Percentiles rank a stretch among this genome's conserved stretches.
These are phyloP conservation scores for Florisuga fusca DNA, from an alignment of 2,797 vertebrate species.

Conservation along the genomic window DNA sequence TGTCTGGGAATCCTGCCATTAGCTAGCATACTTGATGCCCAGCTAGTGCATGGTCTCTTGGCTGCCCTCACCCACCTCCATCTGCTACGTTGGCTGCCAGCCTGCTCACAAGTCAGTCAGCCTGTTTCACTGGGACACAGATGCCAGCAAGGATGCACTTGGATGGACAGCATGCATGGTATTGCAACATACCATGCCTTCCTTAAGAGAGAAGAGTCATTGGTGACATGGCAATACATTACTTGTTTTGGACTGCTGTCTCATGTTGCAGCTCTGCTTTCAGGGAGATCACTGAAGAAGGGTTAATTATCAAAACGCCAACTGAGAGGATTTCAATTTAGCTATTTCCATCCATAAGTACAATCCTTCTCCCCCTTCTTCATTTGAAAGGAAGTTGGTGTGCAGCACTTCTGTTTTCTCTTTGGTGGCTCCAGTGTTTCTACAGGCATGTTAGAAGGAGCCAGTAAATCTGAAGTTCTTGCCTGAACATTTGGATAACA, in stretches of 20 bases:
- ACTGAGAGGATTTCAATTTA: background rate
- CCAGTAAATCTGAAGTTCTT: background rate
- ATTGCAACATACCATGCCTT: background rate
- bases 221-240: background rate
- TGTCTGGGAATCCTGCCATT: slow-evolving; percentile 55
- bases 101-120: slow-evolving; percentile 66
- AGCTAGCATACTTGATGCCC: slow-evolving; percentile 60
- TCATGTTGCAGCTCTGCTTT: background rate
- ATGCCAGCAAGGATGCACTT: slow-evolving; percentile 59
- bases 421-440: background rate
- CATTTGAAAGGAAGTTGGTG: background rate
- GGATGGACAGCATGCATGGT: background rate
- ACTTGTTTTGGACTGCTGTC: background rate
- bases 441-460: background rate
- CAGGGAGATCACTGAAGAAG: background rate
- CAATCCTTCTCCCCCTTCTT: background rate
- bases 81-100: slow-evolving; percentile 71
- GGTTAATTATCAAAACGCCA: background rate
- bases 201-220: background rate
- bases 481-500: background rate
- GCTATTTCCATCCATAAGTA: background rate
- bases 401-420: background rate
- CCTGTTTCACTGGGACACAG: slow-evolving; percentile 60
- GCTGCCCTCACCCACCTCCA: slow-evolving; percentile 65
- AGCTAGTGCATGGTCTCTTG: slow-evolving; percentile 38